A percentile compares a stretch with the other conserved stretches of the same genome.
These are phyloP conservation scores for Brachionus calyciflorus DNA, from an alignment of 1,140 invertebrate genomes.

Conservation along the genomic window DNA sequence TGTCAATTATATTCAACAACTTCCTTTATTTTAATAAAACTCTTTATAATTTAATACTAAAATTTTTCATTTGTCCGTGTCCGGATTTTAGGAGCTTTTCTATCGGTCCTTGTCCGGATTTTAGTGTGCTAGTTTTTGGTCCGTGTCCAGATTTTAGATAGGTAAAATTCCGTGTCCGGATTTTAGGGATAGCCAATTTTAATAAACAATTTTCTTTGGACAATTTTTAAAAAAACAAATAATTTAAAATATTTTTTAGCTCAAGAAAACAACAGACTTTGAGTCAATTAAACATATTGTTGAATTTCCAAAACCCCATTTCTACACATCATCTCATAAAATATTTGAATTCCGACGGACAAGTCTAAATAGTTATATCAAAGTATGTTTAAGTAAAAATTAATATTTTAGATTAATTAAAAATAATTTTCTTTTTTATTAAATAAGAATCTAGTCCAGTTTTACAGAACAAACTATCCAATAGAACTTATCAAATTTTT, in stretches of 20 bases:
- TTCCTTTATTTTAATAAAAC: no score
- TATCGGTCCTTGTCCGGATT: no score
- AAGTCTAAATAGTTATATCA: constrained; percentile 16
- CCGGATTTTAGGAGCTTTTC: no score
- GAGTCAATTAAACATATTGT: background rate
- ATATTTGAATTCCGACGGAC: constrained; percentile 3
- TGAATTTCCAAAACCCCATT: constrained; percentile 31
- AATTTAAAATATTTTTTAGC: background rate
- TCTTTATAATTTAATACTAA: no score
- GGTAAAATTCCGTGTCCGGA: no score
- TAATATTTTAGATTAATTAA: background rate
- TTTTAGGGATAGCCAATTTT: no score
- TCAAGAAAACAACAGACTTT: background rate
- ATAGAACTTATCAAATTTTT: background rate
- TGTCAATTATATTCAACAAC: no score
- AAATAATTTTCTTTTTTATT: background rate
- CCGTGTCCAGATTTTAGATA: no score
- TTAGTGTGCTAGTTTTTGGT: no score
- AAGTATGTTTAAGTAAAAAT: background rate
- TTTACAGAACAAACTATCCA: background rate
- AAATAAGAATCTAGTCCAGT: background rate
- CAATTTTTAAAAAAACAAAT: background rate
- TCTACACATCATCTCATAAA: constrained; percentile 15
- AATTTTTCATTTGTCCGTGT: no score
- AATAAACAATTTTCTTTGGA: no score